A percentile compares a stretch with the other conserved stretches of the same genome.
These are phyloP conservation scores for Dinocampus coccinellae DNA, from an alignment of 2,888 invertebrate species.

Conservation along the genomic window DNA sequence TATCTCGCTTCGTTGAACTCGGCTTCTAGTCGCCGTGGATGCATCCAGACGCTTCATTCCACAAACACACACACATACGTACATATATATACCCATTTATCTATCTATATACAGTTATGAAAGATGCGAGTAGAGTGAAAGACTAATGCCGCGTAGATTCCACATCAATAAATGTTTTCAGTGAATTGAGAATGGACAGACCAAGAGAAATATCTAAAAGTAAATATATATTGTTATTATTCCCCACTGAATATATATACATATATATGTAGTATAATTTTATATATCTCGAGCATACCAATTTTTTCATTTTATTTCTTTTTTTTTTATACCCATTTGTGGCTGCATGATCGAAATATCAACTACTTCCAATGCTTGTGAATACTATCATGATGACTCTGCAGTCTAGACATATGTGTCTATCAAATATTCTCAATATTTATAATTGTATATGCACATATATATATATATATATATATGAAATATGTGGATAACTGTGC, in stretches of 20 bases:
- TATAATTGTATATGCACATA: background rate
- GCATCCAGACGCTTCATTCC: background rate
- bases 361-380: background rate
- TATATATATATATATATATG: background rate
- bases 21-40: conserved; percentile 32
- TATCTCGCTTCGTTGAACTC: conserved; percentile 53
- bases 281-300: conserved; percentile 4
- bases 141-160: conserved; percentile 1
- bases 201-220: background rate
- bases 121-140: background rate
- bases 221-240: background rate
- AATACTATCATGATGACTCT: background rate
- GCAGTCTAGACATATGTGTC: background rate
- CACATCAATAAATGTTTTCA: conserved; percentile 12
- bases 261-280: conserved; percentile 15
- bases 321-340: background rate
- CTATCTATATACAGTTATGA: no score
- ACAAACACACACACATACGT: background rate
- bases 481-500: conserved; percentile 14
- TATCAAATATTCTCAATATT: background rate
- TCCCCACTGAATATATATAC: background rate
- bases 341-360: no score
- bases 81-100: background rate
- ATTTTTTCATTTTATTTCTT: no score
- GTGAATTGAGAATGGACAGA: conserved; percentile 10